phyloP scores from a whole-genome alignment of 2,797 vertebrate species.

The Rhyacichthys aspro region DNA sequence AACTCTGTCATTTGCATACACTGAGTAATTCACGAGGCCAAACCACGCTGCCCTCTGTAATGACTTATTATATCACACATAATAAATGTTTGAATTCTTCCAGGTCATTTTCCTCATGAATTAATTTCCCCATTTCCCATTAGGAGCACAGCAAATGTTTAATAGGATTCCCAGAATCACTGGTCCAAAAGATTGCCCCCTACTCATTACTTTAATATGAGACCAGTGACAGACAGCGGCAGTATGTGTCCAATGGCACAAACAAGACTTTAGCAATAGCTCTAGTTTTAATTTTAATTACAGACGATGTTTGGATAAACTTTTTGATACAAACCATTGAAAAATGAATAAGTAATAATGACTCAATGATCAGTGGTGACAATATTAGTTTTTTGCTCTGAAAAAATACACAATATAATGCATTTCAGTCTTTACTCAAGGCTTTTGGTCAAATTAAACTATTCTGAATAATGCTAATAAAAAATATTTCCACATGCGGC shows the following conservation, averaged over 20 bases:
- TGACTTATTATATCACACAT: constrained; percentile 11
- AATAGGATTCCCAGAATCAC: constrained; percentile 3
- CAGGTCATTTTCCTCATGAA: constrained; percentile 20
- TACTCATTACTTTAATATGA: constrained; percentile 8
- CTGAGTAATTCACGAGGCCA: constrained; percentile 4
- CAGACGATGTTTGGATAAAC: too few relatives aligned
- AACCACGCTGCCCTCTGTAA: constrained; percentile 1
- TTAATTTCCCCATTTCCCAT: neutral
- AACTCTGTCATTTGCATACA: too few relatives aligned
- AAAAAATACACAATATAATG: too few relatives aligned
- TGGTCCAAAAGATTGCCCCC: constrained; percentile 9
- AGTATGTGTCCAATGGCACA: constrained; percentile 5
- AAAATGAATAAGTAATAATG: too few relatives aligned
- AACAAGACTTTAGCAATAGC: neutral
- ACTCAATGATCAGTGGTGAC: too few relatives aligned
- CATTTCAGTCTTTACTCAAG: too few relatives aligned
- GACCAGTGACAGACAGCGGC: neutral
- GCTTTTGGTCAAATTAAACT: too few relatives aligned
- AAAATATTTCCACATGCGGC: too few relatives aligned
- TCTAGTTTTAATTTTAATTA: too few relatives aligned
- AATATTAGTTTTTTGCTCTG: too few relatives aligned
- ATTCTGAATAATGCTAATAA: too few relatives aligned
- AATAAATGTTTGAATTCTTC: constrained; percentile 24
- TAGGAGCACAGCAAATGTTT: neutral
- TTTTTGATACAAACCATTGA: too few relatives aligned